Conservation (phyloP, 2,888 invertebrate species). For the Leistus spinibarbis region DNA sequence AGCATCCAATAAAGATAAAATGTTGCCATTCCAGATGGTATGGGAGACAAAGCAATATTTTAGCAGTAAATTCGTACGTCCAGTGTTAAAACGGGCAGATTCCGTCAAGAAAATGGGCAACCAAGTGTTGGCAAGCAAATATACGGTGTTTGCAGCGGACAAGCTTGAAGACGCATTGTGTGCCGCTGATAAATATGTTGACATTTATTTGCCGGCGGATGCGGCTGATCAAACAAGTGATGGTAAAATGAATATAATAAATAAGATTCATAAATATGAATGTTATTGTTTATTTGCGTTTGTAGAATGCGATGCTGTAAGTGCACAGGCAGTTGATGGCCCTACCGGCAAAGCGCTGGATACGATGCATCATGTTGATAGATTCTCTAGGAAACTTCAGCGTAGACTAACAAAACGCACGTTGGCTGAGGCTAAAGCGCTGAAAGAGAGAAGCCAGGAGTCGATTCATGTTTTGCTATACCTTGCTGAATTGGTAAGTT, state of each 20-base stretch:
- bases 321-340: slow-evolving; percentile 42
- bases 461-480: slow-evolving; percentile 78
- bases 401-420: slow-evolving; percentile 78
- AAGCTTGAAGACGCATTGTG: slow-evolving; percentile 76
- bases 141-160: slow-evolving; percentile 75
- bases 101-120: slow-evolving; percentile 80
- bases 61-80: slow-evolving; percentile 66
- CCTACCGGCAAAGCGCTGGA: slow-evolving; percentile 67
- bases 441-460: slow-evolving; percentile 77
- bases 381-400: slow-evolving; percentile 78
- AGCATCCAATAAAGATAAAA: too few species aligned
- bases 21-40: slow-evolving; percentile 67
- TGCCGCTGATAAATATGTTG: slow-evolving; percentile 81
- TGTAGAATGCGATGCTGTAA: not conserved
- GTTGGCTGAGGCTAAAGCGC: slow-evolving; percentile 77
- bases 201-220: slow-evolving; percentile 77
- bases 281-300: not conserved
- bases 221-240: slow-evolving; percentile 69
- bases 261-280: not conserved
- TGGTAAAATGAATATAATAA: slow-evolving; percentile 59
- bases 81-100: slow-evolving; percentile 78
- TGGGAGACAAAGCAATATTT: slow-evolving; percentile 80
- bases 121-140: slow-evolving; percentile 71
- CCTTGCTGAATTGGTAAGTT: slow-evolving; percentile 76
- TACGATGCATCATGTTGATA: slow-evolving; percentile 79